phyloP scores from a whole-genome alignment of 2,797 vertebrate species.

The Salmo trutta region DNA sequence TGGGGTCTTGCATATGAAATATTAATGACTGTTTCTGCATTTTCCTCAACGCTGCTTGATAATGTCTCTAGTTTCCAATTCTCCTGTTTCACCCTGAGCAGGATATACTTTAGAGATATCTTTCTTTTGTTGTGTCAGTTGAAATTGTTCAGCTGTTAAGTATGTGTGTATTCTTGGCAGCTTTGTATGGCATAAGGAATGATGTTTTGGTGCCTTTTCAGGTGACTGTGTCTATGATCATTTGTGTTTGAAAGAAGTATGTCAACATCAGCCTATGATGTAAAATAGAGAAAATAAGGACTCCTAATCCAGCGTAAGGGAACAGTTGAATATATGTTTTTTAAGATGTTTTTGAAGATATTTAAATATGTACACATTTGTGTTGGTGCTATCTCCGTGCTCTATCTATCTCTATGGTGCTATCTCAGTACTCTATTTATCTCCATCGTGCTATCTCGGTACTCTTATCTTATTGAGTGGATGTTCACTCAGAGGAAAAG shows the following conservation, averaged over 20 bases:
- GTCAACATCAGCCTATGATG: background rate
- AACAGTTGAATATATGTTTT: background rate
- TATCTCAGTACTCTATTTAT: background rate
- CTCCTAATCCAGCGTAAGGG: background rate
- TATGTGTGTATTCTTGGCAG: background rate
- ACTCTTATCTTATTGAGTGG: background rate
- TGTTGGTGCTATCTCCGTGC: background rate
- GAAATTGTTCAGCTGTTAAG: conserved; percentile 8
- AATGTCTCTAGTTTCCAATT: conserved; percentile 62
- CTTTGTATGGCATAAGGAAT: background rate
- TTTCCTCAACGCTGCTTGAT: conserved; percentile 57
- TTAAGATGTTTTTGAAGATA: background rate
- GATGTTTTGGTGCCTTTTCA: background rate
- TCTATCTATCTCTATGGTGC: background rate
- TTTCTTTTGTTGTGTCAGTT: conserved; percentile 23
- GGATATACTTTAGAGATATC: background rate
- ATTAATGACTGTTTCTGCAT: conserved; percentile 74
- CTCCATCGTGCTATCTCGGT: background rate
- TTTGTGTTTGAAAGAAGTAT: background rate
- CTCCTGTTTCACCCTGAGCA: conserved; percentile 18
- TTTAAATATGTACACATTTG: background rate
- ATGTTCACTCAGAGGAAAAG: background rate
- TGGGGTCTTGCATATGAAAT: conserved; percentile 68
- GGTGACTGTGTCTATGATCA: background rate
- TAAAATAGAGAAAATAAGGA: background rate